Percentiles rank a stretch among this genome's conserved stretches.
phyloP scores from a whole-genome alignment of 2,797 vertebrate species.

The Spatula clypeata region DNA sequence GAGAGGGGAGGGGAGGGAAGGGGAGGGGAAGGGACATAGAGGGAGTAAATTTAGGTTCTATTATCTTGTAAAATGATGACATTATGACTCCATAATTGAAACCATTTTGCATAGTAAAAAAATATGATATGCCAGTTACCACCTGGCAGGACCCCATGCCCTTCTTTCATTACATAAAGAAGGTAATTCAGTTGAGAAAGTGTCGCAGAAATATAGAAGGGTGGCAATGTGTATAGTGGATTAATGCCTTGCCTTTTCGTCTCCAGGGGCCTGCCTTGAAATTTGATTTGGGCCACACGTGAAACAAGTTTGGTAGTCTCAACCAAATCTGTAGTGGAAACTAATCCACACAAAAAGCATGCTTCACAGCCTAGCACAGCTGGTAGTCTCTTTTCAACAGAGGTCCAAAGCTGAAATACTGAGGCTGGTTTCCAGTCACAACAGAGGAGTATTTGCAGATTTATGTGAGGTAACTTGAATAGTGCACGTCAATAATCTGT shows the following conservation, averaged over 20 bases:
- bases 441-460: slow-evolving; percentile 24
- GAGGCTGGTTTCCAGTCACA: neutral
- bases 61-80: slow-evolving; percentile 46
- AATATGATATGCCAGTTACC: slow-evolving; percentile 42
- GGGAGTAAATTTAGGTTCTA: neutral
- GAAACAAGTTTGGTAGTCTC: slow-evolving; percentile 51
- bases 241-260: slow-evolving; percentile 44
- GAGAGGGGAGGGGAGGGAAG: neutral
- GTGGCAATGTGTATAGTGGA: neutral
- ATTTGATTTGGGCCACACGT: slow-evolving; percentile 15
- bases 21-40: neutral
- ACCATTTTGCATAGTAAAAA: slow-evolving; percentile 65
- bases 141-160: slow-evolving; percentile 45
- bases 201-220: slow-evolving; percentile 45
- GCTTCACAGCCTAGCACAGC: neutral
- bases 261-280: slow-evolving; percentile 19
- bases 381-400: neutral
- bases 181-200: slow-evolving; percentile 64
- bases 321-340: neutral
- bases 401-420: neutral
- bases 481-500: neutral
- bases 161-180: slow-evolving; percentile 45
- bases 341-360: neutral
- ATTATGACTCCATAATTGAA: slow-evolving; percentile 63
- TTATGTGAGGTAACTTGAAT: neutral